Base-by-base conservation (phyloP, 2,113 vertebrate genomes). In the Telmatochromis sp. region DNA sequence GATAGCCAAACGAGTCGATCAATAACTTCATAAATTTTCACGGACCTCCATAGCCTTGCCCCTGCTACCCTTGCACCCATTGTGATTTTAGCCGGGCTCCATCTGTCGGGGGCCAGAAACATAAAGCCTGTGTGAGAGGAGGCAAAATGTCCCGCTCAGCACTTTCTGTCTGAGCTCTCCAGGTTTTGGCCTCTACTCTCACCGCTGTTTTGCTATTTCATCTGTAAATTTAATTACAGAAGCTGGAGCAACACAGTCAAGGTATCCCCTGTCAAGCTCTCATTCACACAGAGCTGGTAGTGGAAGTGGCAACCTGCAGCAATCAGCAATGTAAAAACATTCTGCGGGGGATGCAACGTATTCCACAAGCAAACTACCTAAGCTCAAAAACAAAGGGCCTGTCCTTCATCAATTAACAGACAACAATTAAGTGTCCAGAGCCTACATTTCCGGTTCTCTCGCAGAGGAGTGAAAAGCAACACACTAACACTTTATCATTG, bases 11-110 rank as follows among this genome's bases (percentile, higher is more conserved):
- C 85, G 23, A 92, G 89, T 92, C 90, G 91, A 97, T 97, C 96
- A 92, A 96, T 97, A 96, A 95, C 92, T 95, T 96, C 95, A 97
- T 97, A 96, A 95, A 97, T 97, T 95, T 92, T 89, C 92, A 84
- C 90, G 31, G 94, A 91, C 91, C 86, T 90, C 90, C 87, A 50
- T 82, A 68, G 82, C 80, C 83, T 80, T 87, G 84, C 87, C 91
- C 28, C 81, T 81, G 87, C 86, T 81, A 86, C 73, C 81, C 68
- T 81, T 51, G 88, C 92, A 85, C 91, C 92, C 90, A 78, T 37
- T 85, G 86, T 88, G 84, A 58, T 94, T 96, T 96, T 92, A 90
- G 78, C 83, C 11, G 50, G 83, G 89, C 89, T 95, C 91, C 94
- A 89, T 94, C 94, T 92, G 91, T 90, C 33, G 81, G 90, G 86